Conservation (phyloP, 1,140 invertebrate species). For the Trypoxylus dichotomus region DNA sequence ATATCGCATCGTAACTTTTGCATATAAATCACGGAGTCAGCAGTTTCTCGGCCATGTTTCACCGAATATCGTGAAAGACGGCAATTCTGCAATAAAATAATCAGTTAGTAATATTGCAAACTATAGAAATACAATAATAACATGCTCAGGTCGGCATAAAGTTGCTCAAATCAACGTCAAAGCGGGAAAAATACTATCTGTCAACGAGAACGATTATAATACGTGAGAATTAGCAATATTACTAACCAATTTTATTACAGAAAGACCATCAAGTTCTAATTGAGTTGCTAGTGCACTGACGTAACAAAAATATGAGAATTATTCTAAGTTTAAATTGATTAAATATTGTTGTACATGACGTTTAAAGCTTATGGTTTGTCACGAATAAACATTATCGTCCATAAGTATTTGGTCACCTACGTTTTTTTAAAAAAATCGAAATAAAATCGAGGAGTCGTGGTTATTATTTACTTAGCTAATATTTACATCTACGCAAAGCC, state of each 20-base stretch:
- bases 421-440: too few species aligned
- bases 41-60: background rate
- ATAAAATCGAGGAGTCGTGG: too few species aligned
- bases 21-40: background rate
- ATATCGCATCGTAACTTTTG: background rate
- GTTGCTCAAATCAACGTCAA: background rate
- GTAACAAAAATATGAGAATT: background rate
- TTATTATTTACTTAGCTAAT: too few species aligned
- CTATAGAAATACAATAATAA: background rate
- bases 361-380: too few species aligned
- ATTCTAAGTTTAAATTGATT: background rate
- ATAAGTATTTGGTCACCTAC: too few species aligned
- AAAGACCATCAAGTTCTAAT: background rate
- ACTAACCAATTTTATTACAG: constrained; percentile 19
- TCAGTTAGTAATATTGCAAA: constrained; percentile 20
- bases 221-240: background rate
- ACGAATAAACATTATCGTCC: too few species aligned
- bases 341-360: too few species aligned
- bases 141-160: background rate
- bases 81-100: constrained; percentile 21
- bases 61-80: background rate
- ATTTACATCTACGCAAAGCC: too few species aligned
- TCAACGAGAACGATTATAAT: background rate
- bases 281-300: background rate
- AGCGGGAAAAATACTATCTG: background rate